phyloP scores from a whole-genome alignment of 2,888 invertebrate species.

The Pediacus dermestoides region DNA sequence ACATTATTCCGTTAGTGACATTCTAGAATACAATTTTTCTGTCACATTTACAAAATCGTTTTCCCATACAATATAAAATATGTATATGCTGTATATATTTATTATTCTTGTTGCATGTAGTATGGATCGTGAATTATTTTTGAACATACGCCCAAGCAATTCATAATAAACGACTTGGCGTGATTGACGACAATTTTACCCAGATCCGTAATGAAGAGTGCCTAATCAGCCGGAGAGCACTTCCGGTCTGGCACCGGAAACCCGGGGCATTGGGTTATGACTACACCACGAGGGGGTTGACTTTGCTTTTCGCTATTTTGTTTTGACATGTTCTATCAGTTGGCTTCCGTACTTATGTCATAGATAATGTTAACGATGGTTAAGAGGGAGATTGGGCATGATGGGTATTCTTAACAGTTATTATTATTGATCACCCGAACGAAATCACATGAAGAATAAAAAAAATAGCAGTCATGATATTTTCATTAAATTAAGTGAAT shows the following conservation, averaged over 20 bases:
- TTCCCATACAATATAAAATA: slow-evolving; percentile 44
- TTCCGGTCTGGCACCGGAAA: slow-evolving; percentile 43
- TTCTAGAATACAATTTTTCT: slow-evolving; percentile 39
- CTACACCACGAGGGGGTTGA: slow-evolving; percentile 27
- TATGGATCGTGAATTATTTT: slow-evolving; percentile 35
- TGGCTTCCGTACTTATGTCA: too few species aligned
- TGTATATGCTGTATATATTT: slow-evolving; percentile 40
- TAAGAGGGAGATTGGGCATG: too few species aligned
- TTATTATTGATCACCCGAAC: too few species aligned
- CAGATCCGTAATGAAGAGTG: slow-evolving; percentile 40
- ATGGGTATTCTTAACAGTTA: too few species aligned
- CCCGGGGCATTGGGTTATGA: slow-evolving; percentile 31
- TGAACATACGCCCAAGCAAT: slow-evolving; percentile 42
- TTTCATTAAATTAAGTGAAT: too few species aligned
- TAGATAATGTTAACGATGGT: too few species aligned
- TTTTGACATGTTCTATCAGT: too few species aligned
- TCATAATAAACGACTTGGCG: slow-evolving; percentile 44
- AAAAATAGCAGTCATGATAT: too few species aligned
- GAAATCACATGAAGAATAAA: too few species aligned
- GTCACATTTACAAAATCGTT: slow-evolving; percentile 45
- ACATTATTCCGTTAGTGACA: slow-evolving; percentile 40
- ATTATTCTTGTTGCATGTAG: slow-evolving; percentile 39
- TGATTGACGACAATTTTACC: slow-evolving; percentile 43
- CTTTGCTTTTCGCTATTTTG: too few species aligned
- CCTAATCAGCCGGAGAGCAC: slow-evolving; percentile 45